A percentile compares a stretch with the other conserved stretches of the same genome.
phyloP scores from a whole-genome alignment of 2,888 invertebrate genomes.

The Phymatocera aterrima region DNA sequence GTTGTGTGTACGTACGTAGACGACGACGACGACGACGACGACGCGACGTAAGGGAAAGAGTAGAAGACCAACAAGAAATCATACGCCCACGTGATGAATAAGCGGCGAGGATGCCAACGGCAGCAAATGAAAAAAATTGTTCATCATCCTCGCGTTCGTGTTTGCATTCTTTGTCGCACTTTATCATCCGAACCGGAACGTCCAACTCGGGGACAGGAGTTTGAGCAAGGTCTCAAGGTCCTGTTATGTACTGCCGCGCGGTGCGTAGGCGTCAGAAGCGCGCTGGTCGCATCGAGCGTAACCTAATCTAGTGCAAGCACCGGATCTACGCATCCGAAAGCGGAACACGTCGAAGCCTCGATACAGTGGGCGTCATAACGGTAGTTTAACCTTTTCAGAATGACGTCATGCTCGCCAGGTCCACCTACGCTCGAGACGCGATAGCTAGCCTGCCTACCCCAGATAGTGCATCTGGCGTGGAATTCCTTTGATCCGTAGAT shows the following conservation, averaged over 20 bases:
- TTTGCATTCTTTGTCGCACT: background rate
- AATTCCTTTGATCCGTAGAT: conserved; percentile 39
- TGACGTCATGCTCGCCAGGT: conserved; percentile 23
- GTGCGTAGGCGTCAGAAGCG: conserved; percentile 11
- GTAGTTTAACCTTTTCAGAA: conserved; percentile 22
- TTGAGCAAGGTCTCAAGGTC: background rate
- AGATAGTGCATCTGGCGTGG: conserved; percentile 18
- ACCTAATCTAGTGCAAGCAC: conserved; percentile 28
- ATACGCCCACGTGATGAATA: too few species aligned
- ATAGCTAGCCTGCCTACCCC: background rate
- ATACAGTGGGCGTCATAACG: conserved; percentile 6
- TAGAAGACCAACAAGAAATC: background rate
- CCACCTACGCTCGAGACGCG: conserved; percentile 30
- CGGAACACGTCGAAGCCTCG: conserved; percentile 4
- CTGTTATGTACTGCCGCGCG: background rate
- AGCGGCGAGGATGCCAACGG: too few species aligned
- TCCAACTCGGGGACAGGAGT: background rate
- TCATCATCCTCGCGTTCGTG: background rate
- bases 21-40: too few species aligned
- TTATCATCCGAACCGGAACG: background rate
- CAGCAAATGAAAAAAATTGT: too few species aligned
- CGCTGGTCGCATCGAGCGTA: background rate
- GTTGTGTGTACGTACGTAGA: background rate
- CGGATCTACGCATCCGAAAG: conserved; percentile 16
- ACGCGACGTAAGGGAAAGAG: background rate